These are phyloP conservation scores for Solea solea DNA, from an alignment of 2,113 vertebrate genomes.

Conservation along the genomic window DNA sequence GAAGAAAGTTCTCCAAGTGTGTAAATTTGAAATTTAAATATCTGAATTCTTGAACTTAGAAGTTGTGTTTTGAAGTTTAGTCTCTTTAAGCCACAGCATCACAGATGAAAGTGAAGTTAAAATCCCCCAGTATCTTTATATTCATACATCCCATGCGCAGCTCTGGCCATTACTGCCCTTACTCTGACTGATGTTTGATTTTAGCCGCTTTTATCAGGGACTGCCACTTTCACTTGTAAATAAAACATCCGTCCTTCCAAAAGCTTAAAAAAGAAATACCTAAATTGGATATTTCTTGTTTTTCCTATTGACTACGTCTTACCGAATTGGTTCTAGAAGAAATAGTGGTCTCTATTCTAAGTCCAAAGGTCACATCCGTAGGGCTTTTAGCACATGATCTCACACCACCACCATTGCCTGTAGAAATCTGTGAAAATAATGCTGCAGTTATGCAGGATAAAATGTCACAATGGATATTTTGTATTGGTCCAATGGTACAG, in stretches of 20 bases:
- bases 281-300: no score
- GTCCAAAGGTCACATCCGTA: no score
- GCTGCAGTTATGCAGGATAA: no score
- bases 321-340: no score
- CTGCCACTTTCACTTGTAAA: background rate
- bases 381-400: no score
- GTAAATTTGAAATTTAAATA: no score
- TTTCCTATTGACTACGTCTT: no score
- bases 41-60: background rate
- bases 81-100: background rate
- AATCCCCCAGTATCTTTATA: background rate
- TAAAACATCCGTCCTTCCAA: background rate
- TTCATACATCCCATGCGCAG: background rate
- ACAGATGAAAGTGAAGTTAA: background rate
- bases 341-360: no score
- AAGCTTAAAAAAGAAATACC: background rate
- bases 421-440: no score
- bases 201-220: background rate
- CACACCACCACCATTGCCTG: no score
- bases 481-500: no score
- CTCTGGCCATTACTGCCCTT: background rate
- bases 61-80: background rate
- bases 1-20: conserved; percentile 6
- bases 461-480: no score
- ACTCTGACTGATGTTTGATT: background rate